Conservation (phyloP, 2,797 vertebrate species). For the Kryptopterus vitreolus region DNA sequence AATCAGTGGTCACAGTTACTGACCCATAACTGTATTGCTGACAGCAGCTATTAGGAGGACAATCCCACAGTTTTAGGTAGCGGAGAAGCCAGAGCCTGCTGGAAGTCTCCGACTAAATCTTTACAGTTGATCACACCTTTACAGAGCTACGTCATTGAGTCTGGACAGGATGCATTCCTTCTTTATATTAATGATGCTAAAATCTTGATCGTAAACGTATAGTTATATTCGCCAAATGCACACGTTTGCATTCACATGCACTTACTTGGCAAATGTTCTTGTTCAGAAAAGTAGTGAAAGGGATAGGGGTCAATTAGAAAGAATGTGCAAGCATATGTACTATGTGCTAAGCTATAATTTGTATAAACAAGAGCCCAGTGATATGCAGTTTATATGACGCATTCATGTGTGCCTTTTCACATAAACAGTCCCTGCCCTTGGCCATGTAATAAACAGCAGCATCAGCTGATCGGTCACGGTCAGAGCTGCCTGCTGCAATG, state of each 20-base stretch:
- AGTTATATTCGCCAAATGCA: not conserved
- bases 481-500: constrained; percentile 45
- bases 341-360: constrained; percentile 8
- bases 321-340: not conserved
- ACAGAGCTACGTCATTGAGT: constrained; percentile 29
- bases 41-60: constrained; percentile 68
- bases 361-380: not conserved
- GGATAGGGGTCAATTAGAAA: not conserved
- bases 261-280: not conserved
- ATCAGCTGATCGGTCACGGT: constrained; percentile 53
- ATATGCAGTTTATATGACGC: constrained; percentile 16
- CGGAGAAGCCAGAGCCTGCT: constrained; percentile 61
- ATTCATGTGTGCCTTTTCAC: constrained; percentile 28
- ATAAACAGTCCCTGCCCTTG: constrained; percentile 31
- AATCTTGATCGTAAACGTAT: not conserved
- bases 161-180: not conserved
- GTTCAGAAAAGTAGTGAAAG: not conserved
- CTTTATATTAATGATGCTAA: not conserved
- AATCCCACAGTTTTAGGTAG: constrained; percentile 60
- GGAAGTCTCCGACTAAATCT: constrained; percentile 73
- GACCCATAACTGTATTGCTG: constrained; percentile 70
- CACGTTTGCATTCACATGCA: not conserved
- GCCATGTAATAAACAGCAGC: constrained; percentile 20
- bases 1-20: constrained; percentile 68
- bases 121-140: constrained; percentile 69